Conservation (phyloP, 2,113 vertebrate genomes). For the Chloebia gouldiae region DNA sequence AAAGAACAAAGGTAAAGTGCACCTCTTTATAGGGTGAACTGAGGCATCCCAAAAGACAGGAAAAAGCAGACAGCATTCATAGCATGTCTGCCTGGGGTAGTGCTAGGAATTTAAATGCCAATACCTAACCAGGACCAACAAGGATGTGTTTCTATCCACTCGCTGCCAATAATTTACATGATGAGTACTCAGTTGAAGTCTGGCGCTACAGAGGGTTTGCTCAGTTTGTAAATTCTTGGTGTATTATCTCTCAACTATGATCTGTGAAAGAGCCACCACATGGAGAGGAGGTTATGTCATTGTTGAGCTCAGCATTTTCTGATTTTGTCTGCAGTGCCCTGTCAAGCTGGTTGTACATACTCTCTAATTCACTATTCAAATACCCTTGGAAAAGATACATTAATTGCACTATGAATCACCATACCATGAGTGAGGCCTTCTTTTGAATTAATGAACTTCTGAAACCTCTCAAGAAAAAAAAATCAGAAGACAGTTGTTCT, state of each 20-base stretch:
- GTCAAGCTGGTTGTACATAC: accelerated
- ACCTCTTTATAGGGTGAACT: not conserved
- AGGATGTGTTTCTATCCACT: not conserved
- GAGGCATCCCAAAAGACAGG: not conserved
- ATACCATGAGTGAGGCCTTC: not conserved
- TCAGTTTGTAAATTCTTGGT: not conserved
- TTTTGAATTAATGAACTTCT: not conserved
- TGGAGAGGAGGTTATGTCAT: not conserved
- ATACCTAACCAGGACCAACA: no score
- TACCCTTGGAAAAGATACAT: not conserved
- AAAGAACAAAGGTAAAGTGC: not conserved
- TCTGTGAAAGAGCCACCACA: not conserved
- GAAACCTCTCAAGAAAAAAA: not conserved
- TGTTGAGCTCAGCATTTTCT: not conserved
- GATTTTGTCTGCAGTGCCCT: not conserved
- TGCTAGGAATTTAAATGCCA: not conserved
- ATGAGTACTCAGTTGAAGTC: not conserved
- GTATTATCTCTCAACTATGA: accelerated
- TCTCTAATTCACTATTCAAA: not conserved
- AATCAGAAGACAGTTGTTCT: not conserved
- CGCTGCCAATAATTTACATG: not conserved
- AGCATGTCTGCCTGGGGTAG: accelerated
- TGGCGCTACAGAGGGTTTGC: accelerated
- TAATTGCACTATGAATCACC: not conserved
- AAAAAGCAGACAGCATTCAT: not conserved